Evolutionary conservation across 2,797 vertebrate species (phyloP).

Genomic region (Tapirus indicus): DNA sequence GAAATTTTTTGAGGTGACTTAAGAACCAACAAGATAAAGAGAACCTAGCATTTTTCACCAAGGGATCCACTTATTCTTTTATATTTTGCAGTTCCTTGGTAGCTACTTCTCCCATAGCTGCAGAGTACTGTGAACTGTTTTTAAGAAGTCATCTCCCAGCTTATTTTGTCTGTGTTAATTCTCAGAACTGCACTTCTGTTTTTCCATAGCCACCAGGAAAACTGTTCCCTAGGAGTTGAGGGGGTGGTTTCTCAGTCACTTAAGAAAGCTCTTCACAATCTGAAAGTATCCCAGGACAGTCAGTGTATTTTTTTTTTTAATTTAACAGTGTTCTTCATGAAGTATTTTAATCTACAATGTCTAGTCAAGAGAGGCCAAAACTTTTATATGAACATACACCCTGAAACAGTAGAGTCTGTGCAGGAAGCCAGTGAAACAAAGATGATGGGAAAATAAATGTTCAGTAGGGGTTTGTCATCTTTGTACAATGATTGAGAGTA

Average conservation of each 20-base stretch:
- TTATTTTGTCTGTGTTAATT: background rate
- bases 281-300: background rate
- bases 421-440: background rate
- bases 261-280: background rate
- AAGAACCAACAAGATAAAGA: background rate
- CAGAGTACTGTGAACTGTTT: background rate
- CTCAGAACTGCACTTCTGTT: background rate
- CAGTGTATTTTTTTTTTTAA: background rate
- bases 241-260: background rate
- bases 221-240: background rate
- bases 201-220: background rate
- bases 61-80: background rate
- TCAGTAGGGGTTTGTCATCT: background rate
- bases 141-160: background rate
- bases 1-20: conserved; percentile 18
- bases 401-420: background rate
- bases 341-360: background rate
- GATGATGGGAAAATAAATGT: background rate
- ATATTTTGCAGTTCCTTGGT: background rate
- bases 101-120: background rate
- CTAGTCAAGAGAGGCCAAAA: background rate
- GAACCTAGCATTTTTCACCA: background rate
- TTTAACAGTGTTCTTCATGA: background rate
- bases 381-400: background rate
- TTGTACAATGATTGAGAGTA: background rate